A percentile compares a stretch with the other conserved stretches of the same genome.
Conservation (phyloP, 2,797 vertebrate genomes). For the Paedocypris micromegethes region DNA sequence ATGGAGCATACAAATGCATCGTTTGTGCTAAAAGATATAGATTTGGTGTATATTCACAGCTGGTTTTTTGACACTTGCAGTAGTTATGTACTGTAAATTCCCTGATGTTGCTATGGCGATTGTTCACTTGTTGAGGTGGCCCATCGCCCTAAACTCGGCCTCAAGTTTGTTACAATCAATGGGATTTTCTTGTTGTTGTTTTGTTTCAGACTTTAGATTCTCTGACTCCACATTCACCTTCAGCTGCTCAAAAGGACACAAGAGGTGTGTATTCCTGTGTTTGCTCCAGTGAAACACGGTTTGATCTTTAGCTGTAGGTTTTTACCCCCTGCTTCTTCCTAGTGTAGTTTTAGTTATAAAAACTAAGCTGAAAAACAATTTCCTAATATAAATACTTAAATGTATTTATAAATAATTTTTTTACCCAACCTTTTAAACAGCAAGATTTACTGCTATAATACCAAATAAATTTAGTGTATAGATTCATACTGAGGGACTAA, state of each 20-base stretch:
- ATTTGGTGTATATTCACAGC: slow-evolving; percentile 38
- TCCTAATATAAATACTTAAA: no score
- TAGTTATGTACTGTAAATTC: slow-evolving; percentile 49
- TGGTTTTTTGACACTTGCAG: neutral
- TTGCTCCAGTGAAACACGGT: neutral
- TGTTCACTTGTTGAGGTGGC: slow-evolving; percentile 72
- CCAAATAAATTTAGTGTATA: no score
- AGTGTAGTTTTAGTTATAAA: no score
- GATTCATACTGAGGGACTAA: no score
- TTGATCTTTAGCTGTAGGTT: slow-evolving; percentile 2
- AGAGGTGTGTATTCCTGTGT: slow-evolving; percentile 67
- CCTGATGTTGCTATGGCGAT: slow-evolving; percentile 73
- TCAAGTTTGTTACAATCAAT: neutral
- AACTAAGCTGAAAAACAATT: no score
- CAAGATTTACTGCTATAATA: no score
- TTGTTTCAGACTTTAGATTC: slow-evolving; percentile 78
- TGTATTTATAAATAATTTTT: no score
- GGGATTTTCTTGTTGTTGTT: slow-evolving; percentile 26
- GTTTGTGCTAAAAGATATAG: slow-evolving; percentile 7
- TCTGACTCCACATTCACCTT: slow-evolving; percentile 83
- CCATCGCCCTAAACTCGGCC: slow-evolving; percentile 21
- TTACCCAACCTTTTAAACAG: no score
- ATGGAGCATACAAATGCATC: slow-evolving; percentile 30
- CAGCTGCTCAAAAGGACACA: slow-evolving; percentile 78
- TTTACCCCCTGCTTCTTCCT: neutral